Percentiles rank a stretch among this genome's conserved stretches.
Conservation (phyloP, 2,113 vertebrate genomes). For the Pundamilia nyererei region DNA sequence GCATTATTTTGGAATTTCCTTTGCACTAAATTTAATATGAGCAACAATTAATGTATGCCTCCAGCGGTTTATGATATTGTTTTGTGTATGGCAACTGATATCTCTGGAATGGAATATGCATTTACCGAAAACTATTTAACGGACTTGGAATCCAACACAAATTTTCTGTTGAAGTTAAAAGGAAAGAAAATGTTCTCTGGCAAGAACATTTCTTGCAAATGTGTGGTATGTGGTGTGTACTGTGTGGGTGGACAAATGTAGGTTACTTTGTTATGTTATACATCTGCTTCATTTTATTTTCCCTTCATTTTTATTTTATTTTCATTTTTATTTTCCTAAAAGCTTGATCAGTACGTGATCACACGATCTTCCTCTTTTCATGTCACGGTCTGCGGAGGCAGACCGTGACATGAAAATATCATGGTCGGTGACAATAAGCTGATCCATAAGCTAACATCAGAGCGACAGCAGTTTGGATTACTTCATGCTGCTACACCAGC, state of each 20-base stretch:
- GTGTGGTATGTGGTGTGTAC: neutral
- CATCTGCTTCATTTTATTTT: neutral
- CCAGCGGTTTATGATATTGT: neutral
- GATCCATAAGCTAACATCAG: neutral
- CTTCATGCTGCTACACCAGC: neutral
- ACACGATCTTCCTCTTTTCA: rapidly evolving
- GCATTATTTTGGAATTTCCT: neutral
- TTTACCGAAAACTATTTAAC: neutral
- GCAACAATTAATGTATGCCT: neutral
- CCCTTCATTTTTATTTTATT: too few species aligned
- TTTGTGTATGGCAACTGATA: neutral
- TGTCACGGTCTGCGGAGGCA: neutral
- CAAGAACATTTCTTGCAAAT: neutral
- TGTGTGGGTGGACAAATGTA: neutral
- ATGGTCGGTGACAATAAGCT: neutral
- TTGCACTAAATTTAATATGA: neutral
- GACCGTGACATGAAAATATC: too few species aligned
- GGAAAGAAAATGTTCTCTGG: neutral
- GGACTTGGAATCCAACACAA: neutral
- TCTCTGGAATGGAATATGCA: neutral
- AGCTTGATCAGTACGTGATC: neutral
- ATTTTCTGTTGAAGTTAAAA: neutral
- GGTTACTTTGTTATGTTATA: neutral
- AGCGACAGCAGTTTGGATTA: neutral
- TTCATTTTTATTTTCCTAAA: neutral